Conservation (phyloP, 2,797 vertebrate genomes). For the Squalus acanthias region DNA sequence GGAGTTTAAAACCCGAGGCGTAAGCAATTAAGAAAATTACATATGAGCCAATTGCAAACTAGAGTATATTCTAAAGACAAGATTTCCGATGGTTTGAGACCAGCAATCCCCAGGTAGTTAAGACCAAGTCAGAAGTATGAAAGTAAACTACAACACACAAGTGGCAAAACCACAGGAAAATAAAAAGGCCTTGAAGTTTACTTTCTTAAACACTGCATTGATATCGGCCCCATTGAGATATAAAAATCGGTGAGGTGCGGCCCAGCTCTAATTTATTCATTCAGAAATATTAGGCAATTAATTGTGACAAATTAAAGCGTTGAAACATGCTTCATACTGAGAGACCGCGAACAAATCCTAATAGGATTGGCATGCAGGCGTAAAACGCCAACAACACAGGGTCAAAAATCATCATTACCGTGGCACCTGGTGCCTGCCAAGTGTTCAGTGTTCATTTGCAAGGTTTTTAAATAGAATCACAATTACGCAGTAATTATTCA, state of each 20-base stretch:
- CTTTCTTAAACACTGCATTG: background rate
- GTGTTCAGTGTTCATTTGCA: too few species aligned
- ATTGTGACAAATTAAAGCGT: background rate
- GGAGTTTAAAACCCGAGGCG: background rate
- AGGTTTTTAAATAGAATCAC: too few species aligned
- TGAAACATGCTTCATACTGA: background rate
- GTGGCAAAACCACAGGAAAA: background rate
- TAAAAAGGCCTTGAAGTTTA: background rate
- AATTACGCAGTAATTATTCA: too few species aligned
- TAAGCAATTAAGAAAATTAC: background rate
- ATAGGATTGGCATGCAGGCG: background rate
- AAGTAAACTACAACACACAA: background rate
- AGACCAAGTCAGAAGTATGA: background rate
- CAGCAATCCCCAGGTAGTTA: background rate
- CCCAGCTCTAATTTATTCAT: background rate
- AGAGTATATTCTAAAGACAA: background rate
- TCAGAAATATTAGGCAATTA: background rate
- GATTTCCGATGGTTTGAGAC: background rate
- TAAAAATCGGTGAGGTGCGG: background rate
- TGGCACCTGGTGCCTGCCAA: background rate
- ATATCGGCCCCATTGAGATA: background rate
- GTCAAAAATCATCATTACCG: background rate
- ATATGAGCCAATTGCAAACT: background rate
- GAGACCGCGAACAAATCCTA: background rate
- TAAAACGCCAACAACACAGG: background rate